These are phyloP conservation scores for Anastrepha obliqua DNA, from an alignment of 1,140 invertebrate species.

Conservation along the genomic window DNA sequence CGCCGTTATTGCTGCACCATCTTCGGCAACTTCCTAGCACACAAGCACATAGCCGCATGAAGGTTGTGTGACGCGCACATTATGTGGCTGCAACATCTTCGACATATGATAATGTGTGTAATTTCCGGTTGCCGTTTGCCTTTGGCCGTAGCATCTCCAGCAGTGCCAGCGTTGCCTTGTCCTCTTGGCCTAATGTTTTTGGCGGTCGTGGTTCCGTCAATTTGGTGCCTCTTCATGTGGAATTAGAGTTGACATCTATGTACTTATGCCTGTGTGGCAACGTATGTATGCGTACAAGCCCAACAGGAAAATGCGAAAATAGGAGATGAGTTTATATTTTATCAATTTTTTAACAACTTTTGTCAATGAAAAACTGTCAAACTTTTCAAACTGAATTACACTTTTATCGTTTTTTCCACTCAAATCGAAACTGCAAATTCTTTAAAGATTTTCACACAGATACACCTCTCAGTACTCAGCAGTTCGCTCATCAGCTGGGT, in stretches of 20 bases:
- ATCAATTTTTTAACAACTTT: too few relatives aligned
- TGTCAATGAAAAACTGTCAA: too few relatives aligned
- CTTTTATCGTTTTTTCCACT: too few relatives aligned
- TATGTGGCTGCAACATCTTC: constrained; percentile 43
- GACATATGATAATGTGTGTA: constrained; percentile 38
- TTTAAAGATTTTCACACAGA: too few relatives aligned
- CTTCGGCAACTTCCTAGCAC: neutral
- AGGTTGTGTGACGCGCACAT: neutral
- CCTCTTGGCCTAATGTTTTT: neutral
- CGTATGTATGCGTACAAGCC: neutral
- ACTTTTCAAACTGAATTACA: too few relatives aligned
- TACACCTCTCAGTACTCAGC: too few relatives aligned
- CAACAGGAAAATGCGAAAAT: neutral
- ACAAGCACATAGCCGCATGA: neutral
- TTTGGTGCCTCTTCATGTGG: neutral
- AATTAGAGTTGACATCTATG: neutral
- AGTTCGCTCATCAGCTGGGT: too few relatives aligned
- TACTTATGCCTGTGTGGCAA: neutral
- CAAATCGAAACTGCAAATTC: too few relatives aligned
- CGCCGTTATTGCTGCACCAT: neutral
- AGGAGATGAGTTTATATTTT: too few relatives aligned
- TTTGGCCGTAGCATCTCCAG: neutral
- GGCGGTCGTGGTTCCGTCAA: neutral
- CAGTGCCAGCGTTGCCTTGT: neutral
- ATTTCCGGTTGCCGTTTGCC: constrained; percentile 21